Conservation (phyloP, 2,888 invertebrate genomes). For the Scaptomyza parva region DNA sequence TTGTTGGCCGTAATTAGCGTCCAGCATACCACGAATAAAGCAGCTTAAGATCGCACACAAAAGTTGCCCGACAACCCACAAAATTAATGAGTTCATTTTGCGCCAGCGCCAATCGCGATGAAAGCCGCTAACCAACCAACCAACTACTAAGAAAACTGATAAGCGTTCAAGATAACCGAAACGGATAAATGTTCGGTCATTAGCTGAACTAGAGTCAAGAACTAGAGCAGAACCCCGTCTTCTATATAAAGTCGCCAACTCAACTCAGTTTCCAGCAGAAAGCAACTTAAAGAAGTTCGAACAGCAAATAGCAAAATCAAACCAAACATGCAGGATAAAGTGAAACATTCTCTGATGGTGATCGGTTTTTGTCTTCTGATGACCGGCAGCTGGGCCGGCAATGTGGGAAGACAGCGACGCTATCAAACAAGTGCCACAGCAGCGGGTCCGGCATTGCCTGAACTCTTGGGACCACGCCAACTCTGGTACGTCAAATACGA, state of each 20-base stretch:
- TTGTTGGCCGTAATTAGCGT: slow-evolving; percentile 35
- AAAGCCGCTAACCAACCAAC: slow-evolving; percentile 54
- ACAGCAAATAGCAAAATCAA: slow-evolving; percentile 2
- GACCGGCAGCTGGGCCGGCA: slow-evolving; percentile 15
- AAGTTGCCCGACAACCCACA: slow-evolving; percentile 27
- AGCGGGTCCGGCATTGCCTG: slow-evolving; percentile 9
- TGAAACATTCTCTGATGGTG: slow-evolving; percentile 9
- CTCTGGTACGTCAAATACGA: slow-evolving; percentile 33
- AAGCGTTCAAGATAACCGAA: slow-evolving; percentile 57
- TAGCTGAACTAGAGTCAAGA: slow-evolving; percentile 34
- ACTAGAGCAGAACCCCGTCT: not conserved
- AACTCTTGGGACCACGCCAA: slow-evolving; percentile 15
- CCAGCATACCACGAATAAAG: slow-evolving; percentile 11
- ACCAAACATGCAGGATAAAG: slow-evolving; percentile 1
- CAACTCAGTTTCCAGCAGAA: not conserved
- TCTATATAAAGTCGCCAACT: slow-evolving; percentile 35
- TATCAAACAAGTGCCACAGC: slow-evolving; percentile 31
- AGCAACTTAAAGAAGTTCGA: not conserved
- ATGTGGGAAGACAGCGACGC: slow-evolving; percentile 31
- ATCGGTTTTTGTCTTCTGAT: slow-evolving; percentile 5
- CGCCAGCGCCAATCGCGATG: slow-evolving; percentile 66
- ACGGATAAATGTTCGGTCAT: slow-evolving; percentile 65
- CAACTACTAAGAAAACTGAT: slow-evolving; percentile 43
- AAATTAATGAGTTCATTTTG: slow-evolving; percentile 61
- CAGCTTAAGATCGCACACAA: slow-evolving; percentile 23